These are phyloP conservation scores for Trichechus manatus DNA, from an alignment of 2,113 vertebrate genomes.

Conservation along the genomic window DNA sequence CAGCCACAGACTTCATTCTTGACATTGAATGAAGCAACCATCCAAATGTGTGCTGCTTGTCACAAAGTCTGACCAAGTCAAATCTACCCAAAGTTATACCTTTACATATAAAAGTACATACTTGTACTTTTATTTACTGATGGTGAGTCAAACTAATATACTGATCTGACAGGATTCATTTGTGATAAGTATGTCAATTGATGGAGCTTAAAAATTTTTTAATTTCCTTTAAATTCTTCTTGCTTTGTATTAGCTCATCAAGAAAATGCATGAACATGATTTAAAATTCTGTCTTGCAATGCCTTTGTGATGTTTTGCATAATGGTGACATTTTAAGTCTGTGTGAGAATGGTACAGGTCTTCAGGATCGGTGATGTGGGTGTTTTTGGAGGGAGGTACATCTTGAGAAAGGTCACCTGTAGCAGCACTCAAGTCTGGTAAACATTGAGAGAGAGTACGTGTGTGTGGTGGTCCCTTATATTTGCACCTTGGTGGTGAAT, in stretches of 20 bases:
- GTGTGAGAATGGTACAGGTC: background rate
- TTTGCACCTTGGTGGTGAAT: rapidly evolving
- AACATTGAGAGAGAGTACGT: background rate
- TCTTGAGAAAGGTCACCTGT: background rate
- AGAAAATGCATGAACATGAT: background rate
- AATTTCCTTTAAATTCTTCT: constrained; percentile 4
- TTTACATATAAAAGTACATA: background rate
- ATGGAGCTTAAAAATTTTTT: background rate
- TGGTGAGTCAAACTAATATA: background rate
- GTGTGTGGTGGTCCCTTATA: rapidly evolving
- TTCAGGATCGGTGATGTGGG: background rate
- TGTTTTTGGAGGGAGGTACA: background rate
- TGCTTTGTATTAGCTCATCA: background rate
- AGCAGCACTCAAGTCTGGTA: too few species aligned
- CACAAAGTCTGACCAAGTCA: background rate
- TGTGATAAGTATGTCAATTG: background rate
- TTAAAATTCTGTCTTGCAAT: background rate
- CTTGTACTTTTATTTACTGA: background rate
- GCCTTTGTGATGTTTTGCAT: background rate
- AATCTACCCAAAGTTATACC: rapidly evolving
- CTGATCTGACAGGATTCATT: background rate
- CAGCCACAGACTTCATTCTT: rapidly evolving
- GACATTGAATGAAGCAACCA: background rate
- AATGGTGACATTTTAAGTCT: background rate
- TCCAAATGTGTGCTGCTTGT: background rate